phyloP scores from a whole-genome alignment of 2,888 invertebrate species.

The Cantharis nigra region DNA sequence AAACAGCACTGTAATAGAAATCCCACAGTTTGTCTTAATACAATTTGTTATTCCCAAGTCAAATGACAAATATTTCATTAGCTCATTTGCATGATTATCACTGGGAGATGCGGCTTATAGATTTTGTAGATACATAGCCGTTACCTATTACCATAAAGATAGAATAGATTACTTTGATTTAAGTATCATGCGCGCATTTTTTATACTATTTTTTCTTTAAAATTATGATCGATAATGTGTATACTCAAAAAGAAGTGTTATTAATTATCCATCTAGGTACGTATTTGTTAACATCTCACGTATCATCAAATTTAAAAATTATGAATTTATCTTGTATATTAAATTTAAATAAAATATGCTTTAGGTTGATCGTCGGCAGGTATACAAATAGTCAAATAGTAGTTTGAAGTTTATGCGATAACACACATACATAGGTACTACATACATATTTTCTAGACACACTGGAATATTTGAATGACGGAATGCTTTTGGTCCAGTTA shows the following conservation, averaged over 20 bases:
- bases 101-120: conserved; percentile 2
- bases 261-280: background rate
- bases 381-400: background rate
- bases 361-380: background rate
- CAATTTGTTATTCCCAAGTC: conserved; percentile 12
- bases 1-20: conserved; percentile 6
- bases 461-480: too few relatives aligned
- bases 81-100: conserved; percentile 15
- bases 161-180: conserved; percentile 19
- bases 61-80: conserved; percentile 14
- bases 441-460: background rate
- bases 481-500: too few relatives aligned
- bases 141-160: conserved; percentile 17
- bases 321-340: background rate
- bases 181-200: background rate
- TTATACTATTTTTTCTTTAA: background rate
- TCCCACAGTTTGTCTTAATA: conserved; percentile 13
- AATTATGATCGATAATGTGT: background rate
- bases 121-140: conserved; percentile 8
- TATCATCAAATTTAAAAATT: background rate
- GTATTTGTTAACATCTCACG: background rate
- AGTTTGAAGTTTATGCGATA: background rate
- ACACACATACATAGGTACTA: background rate
- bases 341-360: background rate
- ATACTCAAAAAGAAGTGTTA: background rate